Evolutionary conservation across 2,113 vertebrate genomes (phyloP).

Genomic region (Mus musculus): GRCm39 chr14:58259501-58260000

Average conservation of each 20-base stretch:
- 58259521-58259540: not conserved
- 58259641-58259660: not conserved
- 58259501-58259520: not conserved
- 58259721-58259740: not conserved
- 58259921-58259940: conserved; percentile 9
- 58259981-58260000: not conserved
- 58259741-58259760: no score
- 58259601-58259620: not conserved
- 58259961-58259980: not conserved
- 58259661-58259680: not conserved
- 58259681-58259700: not conserved
- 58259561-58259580: not conserved
- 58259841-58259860: not conserved
- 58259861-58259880: not conserved
- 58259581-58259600: not conserved
- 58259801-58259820: not conserved
- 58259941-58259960: not conserved
- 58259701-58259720: not conserved
- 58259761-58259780: not conserved
- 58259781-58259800: not conserved
- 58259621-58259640: not conserved
- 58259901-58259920: not conserved
- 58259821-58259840: not conserved
- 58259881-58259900: not conserved
- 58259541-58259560: not conserved